Base-by-base conservation (phyloP, 2,797 vertebrate genomes). In the Toxotes lorentzi region DNA sequence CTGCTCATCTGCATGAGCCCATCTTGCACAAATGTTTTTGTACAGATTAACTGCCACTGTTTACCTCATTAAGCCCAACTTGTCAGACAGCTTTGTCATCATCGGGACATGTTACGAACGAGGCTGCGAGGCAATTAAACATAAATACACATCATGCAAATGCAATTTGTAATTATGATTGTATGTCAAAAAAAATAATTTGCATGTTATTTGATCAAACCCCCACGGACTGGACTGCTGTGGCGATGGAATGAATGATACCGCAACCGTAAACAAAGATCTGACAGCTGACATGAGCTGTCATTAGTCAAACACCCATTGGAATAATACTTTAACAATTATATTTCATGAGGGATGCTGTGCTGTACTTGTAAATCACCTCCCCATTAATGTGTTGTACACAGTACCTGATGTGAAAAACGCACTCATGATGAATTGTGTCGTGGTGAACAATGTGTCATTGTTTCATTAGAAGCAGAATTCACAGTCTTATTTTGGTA, bases 51-150 rank as follows among this genome's bases (percentile, higher is more conserved):
- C 64, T 70, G 66, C 83, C 85, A 70, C 43, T 9, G 83, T 90
- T 90, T 88, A 86, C 83, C 85, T 92, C 89, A 92, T 93, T 92
- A 92, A 81, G 76, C 70, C 30, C 9, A 51, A 78, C 70, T 56
- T 82, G 89, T 92, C 84, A 87, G 82, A 86, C 61, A 67, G 61
- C 66, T 89, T 85, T 84, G 84, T 88, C 87, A 83, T 79, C 86
- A 70, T 68, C 4, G n/a, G 68, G 83, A 88, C 73, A 58, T 48
- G 76, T 67, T 80, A 63, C 5, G 57, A 83, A 85, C 24, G 57
- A 88, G 60, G 58, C 68, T 57, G 59, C 14, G 35, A 75, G 83
- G 88, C 84, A 86, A 90, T 89, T 90, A 88, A 86, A 91, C 83
- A 77, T 69, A 85, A 86, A 87, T 85, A 82, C 64, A 71, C 82